A percentile compares a stretch with the other conserved stretches of the same genome.
phyloP scores from a whole-genome alignment of 2,113 vertebrate genomes.

The Lagopus muta region DNA sequence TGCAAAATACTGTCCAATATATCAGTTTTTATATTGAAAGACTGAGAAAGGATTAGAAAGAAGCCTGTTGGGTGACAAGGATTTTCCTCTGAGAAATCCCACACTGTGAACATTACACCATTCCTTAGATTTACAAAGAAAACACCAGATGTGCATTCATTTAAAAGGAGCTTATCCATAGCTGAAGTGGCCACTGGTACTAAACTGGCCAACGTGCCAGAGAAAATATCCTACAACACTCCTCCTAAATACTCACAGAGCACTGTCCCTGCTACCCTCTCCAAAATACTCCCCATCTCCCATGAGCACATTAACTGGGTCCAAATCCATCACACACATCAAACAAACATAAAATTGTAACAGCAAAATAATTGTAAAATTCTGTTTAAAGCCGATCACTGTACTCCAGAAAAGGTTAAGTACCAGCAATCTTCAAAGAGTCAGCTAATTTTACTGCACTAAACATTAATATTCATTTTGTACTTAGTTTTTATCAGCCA shows the following conservation, averaged over 20 bases:
- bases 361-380: not conserved
- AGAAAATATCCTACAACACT: not conserved
- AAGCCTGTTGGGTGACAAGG: not conserved
- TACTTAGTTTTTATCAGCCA: slow-evolving; percentile 44
- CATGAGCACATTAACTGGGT: accelerated
- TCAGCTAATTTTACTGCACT: slow-evolving; percentile 46
- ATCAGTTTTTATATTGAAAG: not conserved
- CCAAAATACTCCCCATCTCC: not conserved
- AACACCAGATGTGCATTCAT: not conserved
- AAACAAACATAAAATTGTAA: not conserved
- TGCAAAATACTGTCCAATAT: not conserved
- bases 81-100: not conserved
- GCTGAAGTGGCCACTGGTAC: not conserved
- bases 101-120: not conserved
- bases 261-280: not conserved
- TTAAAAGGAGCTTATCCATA: not conserved
- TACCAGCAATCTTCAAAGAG: slow-evolving; percentile 24
- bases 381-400: not conserved
- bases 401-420: slow-evolving; percentile 42
- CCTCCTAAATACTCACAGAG: not conserved
- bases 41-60: not conserved
- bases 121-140: not conserved
- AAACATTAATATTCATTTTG: slow-evolving; percentile 65
- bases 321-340: not conserved
- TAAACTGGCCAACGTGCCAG: not conserved